Evolutionary conservation across 2,113 vertebrate genomes (phyloP), one percentile per base, ranked within the genome.

Genomic region (Leptobrachium leishanense): DNA sequence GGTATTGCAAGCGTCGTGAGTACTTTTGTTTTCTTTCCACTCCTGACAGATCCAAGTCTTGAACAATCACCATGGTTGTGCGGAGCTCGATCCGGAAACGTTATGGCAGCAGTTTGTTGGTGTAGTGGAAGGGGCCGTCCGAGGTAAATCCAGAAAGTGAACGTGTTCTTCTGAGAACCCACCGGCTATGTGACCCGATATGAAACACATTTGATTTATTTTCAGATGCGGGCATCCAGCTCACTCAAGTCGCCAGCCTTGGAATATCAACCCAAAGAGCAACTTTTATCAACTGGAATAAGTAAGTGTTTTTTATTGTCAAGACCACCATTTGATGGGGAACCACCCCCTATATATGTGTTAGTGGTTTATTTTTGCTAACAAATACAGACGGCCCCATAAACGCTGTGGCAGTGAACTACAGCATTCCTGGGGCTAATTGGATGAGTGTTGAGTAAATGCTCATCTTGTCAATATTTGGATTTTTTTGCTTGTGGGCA

Each of bases 211-310:
- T 54, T 3, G 3, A 2, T 39, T 20, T 13, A 0, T 66, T 87
- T 87, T 76, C 77, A 99, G 97, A 89, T 88, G 94, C 97, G 6
- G 94, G 93, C 72, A 81, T 95, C 68, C 91, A 95, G 75, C 95
- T 97, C 91, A 84, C 70, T 79, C 95, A 99, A 83, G 90, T 99
- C 65, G 90, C 91, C 54, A 92, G 92, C n/a, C 89, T 99, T 62
- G 98, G 98, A 13, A 96, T 99, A 77, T 95, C 98, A 12, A 97
- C 96, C 0, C 98, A 98, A 83, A 93, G 97, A 85, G 90, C 64
- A 41, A 98, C 97, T 31, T 99, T 98, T 79, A 96, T 95, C 77
- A 99, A 96, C 0, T 99, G 98, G 98, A 88, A 98, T 91, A 96
- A 90, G 97, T 94, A 80, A 75, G 88, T 84, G 2, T 53, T 55